phyloP scores from a whole-genome alignment of 2,888 invertebrate species.

The Lordiphosa andalusiaca region DNA sequence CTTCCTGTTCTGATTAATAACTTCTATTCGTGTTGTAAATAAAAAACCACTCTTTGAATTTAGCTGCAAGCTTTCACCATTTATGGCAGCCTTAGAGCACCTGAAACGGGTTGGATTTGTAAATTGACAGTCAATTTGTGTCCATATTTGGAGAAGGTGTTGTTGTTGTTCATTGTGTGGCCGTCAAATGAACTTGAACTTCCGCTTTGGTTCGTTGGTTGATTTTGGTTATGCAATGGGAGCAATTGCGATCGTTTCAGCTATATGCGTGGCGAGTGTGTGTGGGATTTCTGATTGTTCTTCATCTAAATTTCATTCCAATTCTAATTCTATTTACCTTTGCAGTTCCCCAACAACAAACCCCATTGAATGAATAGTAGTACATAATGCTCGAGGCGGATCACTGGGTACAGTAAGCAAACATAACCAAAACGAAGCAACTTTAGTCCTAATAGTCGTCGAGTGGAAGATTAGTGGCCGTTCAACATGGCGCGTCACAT shows the following conservation, averaged over 20 bases:
- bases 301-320: not conserved
- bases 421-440: no score
- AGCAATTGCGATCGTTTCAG: conserved; percentile 27
- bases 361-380: no score
- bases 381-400: conserved; percentile 6
- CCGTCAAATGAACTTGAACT: conserved; percentile 68
- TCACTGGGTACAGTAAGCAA: not conserved
- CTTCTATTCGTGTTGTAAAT: no score
- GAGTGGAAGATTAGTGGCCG: conserved; percentile 5
- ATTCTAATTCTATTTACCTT: not conserved
- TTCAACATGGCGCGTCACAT: conserved; percentile 83
- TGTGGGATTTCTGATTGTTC: conserved; percentile 14
- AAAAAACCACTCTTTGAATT: conserved; percentile 4
- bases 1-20: no score
- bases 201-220: conserved; percentile 46
- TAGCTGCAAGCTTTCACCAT: not conserved
- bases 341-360: no score
- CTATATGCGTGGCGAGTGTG: conserved; percentile 41
- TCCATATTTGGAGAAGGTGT: conserved; percentile 48
- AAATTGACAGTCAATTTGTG: conserved; percentile 14
- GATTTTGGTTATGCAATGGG: conserved; percentile 47
- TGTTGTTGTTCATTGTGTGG: conserved; percentile 30
- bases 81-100: conserved; percentile 11
- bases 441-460: not conserved
- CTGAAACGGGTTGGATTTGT: conserved; percentile 1